phyloP scores from a whole-genome alignment of 1,140 invertebrate genomes.

The Antheraea mylitta region DNA sequence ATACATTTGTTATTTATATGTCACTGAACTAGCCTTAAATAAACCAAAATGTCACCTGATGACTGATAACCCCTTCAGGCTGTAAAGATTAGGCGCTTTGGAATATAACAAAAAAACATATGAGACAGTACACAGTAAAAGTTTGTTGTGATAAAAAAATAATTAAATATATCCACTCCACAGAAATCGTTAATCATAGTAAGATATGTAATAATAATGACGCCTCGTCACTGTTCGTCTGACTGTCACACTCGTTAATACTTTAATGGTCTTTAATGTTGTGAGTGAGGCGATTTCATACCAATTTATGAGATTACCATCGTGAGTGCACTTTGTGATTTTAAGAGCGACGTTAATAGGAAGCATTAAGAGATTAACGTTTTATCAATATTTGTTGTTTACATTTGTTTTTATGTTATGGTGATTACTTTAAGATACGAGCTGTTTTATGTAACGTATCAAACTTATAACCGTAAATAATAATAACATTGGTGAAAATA shows the following conservation, averaged over 20 bases:
- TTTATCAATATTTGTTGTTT: neutral
- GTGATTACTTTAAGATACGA: neutral
- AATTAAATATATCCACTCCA: constrained; percentile 12
- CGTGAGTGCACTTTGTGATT: neutral
- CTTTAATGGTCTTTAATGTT: constrained; percentile 38
- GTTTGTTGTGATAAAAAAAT: too few species aligned
- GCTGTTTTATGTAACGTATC: neutral
- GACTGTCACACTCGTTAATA: constrained; percentile 39
- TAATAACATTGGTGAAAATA: too few species aligned
- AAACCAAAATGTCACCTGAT: too few species aligned
- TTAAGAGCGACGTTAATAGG: neutral
- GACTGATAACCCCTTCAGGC: too few species aligned
- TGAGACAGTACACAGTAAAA: too few species aligned
- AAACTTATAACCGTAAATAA: too few species aligned
- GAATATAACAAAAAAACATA: too few species aligned
- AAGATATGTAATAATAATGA: constrained; percentile 22
- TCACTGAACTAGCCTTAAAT: too few species aligned
- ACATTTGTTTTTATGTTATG: neutral
- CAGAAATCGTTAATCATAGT: constrained; percentile 8
- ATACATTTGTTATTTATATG: too few species aligned
- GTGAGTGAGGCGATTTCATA: constrained; percentile 30
- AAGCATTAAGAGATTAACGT: neutral
- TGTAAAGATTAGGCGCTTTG: too few species aligned
- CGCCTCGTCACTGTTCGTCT: constrained; percentile 29
- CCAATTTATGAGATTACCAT: constrained; percentile 39